Evolutionary conservation across 2,888 invertebrate species (phyloP), one percentile per base, ranked within the genome.

Genomic region (Lepidonotus clava): DNA sequence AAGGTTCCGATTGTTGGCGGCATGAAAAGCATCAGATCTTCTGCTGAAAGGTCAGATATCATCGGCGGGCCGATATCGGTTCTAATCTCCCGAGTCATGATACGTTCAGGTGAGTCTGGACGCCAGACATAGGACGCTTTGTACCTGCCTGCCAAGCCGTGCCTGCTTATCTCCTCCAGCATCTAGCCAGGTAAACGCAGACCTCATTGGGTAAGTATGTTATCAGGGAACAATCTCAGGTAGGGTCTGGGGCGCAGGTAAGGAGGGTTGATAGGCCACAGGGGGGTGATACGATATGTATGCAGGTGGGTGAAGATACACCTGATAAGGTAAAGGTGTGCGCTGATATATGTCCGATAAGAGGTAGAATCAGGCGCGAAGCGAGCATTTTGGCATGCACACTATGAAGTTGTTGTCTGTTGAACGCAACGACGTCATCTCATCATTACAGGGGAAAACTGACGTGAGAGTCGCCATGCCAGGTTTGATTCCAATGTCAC

Each of bases 21-120:
- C 71, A 71, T 14, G 14, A 38, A n/a, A 21, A 71, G 34, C 34
- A 6, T 21, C n/a, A n/a, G 71, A 36, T 38, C 38, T 38, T 34
- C 36, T 4, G 18, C 71, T 71, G 71, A 71, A 71, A 36, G 36
- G 71, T 18, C 34, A 71, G 71, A 71, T 71, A 71, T 71, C 71
- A 71, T 71, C 71, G 24, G n/a, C n/a, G 71, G 32, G 11, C 34
- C 34, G 21, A 6, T 71, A 71, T 71, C 71, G 21, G 36, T 38
- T 18, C 14, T 71, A 71, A 71, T 71, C 71, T 71, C 71, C 38
- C 11, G 71, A 71, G 71, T 71, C 71, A 71, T 71, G 71, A 71
- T 71, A 71, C 32, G 28, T 14, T 2, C n/a, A n/a, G n/a, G n/a
- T n/a, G n/a, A n/a, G n/a, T n/a, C n/a, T n/a, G n/a, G n/a, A n/a